Conservation (phyloP, 2,797 vertebrate genomes). For the Gadopsis marmoratus region DNA sequence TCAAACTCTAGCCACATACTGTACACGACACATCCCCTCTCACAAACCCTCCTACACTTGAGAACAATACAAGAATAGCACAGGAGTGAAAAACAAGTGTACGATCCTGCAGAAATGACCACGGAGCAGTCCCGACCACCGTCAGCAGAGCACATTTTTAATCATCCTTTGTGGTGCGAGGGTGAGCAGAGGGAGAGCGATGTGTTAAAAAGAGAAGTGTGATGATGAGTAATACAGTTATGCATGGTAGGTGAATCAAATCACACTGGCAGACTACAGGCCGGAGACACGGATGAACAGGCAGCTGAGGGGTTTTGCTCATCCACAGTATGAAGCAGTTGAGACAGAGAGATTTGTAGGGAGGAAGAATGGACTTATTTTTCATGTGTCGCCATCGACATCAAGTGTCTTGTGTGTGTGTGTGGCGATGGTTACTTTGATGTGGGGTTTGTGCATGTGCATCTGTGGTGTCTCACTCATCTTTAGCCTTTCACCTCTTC, state of each 20-base stretch:
- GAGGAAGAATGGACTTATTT: conserved; percentile 32
- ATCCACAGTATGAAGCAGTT: conserved; percentile 36
- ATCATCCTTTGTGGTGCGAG: conserved; percentile 10
- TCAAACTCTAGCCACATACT: conserved; percentile 30
- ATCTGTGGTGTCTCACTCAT: conserved; percentile 47
- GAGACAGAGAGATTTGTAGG: conserved; percentile 17
- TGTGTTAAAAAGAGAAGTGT: conserved; percentile 62
- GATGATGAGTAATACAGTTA: conserved; percentile 71
- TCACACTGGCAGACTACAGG: conserved; percentile 31
- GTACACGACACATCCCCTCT: conserved; percentile 36
- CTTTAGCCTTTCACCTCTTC: conserved; percentile 53
- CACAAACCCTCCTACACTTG: conserved; percentile 52
- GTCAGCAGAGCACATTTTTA: conserved; percentile 40
- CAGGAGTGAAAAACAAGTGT: background rate
- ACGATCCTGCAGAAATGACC: conserved; percentile 34
- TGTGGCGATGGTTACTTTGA: conserved; percentile 27
- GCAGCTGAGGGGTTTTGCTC: conserved; percentile 54
- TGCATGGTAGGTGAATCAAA: conserved; percentile 60
- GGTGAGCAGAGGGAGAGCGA: conserved; percentile 10
- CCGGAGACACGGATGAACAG: conserved; percentile 64
- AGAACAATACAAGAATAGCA: conserved; percentile 38
- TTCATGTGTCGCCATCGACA: conserved; percentile 33
- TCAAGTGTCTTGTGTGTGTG: conserved; percentile 55
- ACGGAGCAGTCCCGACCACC: background rate
- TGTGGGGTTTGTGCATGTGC: conserved; percentile 48